Conservation (phyloP, 2,888 invertebrate genomes). For the Dynastes tityus region DNA sequence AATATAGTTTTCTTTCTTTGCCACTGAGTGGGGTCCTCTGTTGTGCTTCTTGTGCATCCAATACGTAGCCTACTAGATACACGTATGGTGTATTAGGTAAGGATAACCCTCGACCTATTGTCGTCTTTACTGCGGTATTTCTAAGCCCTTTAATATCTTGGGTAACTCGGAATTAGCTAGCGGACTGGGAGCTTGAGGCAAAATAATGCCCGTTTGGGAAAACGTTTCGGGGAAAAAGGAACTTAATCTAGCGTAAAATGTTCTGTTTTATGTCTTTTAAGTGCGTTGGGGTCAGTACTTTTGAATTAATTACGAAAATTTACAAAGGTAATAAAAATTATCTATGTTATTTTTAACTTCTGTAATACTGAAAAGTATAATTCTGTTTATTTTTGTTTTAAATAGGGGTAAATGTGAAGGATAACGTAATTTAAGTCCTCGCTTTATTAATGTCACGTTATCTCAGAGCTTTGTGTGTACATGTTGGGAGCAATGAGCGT, state of each 20-base stretch:
- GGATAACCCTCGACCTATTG: too few species aligned
- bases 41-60: constrained; percentile 20
- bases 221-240: neutral
- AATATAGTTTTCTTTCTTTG: constrained; percentile 9
- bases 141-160: neutral
- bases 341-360: neutral
- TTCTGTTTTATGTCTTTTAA: neutral
- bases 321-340: neutral
- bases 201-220: constrained; percentile 12
- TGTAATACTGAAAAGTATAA: neutral
- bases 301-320: neutral
- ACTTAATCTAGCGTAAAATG: constrained; percentile 3
- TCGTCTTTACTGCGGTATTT: neutral
- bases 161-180: neutral
- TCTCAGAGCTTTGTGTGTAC: neutral
- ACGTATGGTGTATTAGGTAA: constrained; percentile 21
- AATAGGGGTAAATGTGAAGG: neutral
- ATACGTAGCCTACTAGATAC: constrained; percentile 3
- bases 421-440: neutral
- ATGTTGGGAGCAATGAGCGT: neutral
- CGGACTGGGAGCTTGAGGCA: neutral
- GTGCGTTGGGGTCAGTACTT: too few species aligned
- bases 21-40: constrained; percentile 9
- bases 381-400: too few species aligned
- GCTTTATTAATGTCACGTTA: neutral